Evolutionary conservation across 1,140 invertebrate species (phyloP), one percentile per base, ranked within the genome.

Genomic region (Drosophila aff.): DNA sequence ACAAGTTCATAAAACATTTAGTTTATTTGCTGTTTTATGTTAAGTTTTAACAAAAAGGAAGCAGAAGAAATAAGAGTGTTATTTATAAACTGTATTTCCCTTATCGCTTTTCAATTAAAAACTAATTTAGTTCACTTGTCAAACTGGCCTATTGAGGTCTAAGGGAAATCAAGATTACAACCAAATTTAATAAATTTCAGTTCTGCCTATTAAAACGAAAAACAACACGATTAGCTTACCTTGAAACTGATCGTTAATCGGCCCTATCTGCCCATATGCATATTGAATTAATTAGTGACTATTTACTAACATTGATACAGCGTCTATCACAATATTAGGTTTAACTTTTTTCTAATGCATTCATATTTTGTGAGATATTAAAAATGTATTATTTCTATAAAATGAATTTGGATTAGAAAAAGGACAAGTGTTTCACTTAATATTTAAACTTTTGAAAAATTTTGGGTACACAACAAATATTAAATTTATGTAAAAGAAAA

Each of bases 161-260:
- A 40, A 57, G 49, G 64, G 23, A 26, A 69, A 68, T 15, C 13
- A 31, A 43, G 28, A 16, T 33, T 21, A n/a, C 18, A 46, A 21
- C 23, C 5, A 6, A 8, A 16, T 31, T n/a, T 44, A 49, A 38
- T 50, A 63, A 1, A 5, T 21, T 26, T 55, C 15, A 11, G 18
- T 36, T 50, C 18, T n/a, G 23, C 41, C 15, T 26, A 21, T 38
- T 33, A 28, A 36, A 72, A 40, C 36, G 50, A 26, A 57, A 46
- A 44, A 67, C 23, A 53, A 31, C 10, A 33, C 9, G 21, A 16
- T 16, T 31, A 55, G 49, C 31, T 60, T 50, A 60, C 68, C 69
- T 73, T 73, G 69, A 52, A 41, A 31, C 21, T 28, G n/a, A 73
- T 72, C 43, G 33, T 38, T 57, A 72, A 72, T 55, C 64, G 15